Conservation (phyloP, 2,797 vertebrate genomes). For the Ciconia nigra region DNA sequence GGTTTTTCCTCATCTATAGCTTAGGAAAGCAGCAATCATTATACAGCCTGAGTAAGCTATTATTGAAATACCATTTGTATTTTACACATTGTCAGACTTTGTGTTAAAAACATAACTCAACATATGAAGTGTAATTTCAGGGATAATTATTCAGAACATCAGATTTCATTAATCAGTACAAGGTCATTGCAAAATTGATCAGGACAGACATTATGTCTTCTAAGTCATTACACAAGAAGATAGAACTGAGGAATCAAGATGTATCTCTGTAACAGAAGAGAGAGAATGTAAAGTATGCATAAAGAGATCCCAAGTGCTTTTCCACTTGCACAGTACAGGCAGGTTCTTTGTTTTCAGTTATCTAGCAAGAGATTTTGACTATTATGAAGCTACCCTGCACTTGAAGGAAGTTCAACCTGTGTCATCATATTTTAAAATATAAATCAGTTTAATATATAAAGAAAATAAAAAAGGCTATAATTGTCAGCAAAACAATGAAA, state of each 20-base stretch:
- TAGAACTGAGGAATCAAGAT: not conserved
- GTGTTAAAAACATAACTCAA: conserved; percentile 27
- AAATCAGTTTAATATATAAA: not conserved
- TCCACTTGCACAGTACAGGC: not conserved
- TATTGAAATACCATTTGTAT: conserved; percentile 12
- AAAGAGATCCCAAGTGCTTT: not conserved
- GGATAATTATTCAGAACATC: not conserved
- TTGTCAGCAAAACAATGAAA: not conserved
- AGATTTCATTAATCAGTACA: conserved; percentile 20
- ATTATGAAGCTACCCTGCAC: not conserved
- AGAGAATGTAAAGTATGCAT: not conserved
- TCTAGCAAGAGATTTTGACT: not conserved
- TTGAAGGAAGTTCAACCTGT: not conserved
- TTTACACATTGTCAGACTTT: not conserved
- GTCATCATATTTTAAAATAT: not conserved
- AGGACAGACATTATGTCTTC: conserved; percentile 18
- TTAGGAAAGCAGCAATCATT: not conserved
- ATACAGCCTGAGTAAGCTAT: not conserved
- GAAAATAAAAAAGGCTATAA: not conserved
- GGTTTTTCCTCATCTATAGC: not conserved
- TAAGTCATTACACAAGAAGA: conserved; percentile 52
- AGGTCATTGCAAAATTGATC: conserved; percentile 33
- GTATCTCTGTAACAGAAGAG: not conserved
- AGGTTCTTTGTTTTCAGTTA: not conserved
- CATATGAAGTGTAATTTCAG: not conserved